Evolutionary conservation across 2,888 invertebrate species (phyloP).

Genomic region (Meteorus colon): DNA sequence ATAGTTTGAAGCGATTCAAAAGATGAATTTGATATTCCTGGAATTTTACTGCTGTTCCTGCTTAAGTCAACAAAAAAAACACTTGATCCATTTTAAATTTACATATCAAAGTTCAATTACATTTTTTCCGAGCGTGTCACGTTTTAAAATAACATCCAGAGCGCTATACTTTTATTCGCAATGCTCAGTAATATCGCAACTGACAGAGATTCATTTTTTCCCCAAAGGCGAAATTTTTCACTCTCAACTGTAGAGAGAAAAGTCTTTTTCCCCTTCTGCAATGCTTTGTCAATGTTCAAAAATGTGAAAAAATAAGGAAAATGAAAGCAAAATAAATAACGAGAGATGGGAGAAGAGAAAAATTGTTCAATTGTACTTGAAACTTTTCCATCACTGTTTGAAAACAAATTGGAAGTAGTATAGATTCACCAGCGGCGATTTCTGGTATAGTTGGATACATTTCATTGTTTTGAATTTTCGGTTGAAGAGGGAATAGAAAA

Average conservation of each 20-base stretch:
- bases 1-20: too few relatives aligned
- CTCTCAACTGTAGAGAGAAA: not conserved
- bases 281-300: constrained; percentile 7
- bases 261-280: not conserved
- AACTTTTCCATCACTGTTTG: constrained; percentile 10
- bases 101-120: too few relatives aligned
- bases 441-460: not conserved
- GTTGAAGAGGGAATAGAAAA: not conserved
- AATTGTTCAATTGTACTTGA: not conserved
- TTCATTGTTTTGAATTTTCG: not conserved
- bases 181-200: too few relatives aligned
- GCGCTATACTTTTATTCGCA: too few relatives aligned
- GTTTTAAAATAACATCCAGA: too few relatives aligned
- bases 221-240: not conserved
- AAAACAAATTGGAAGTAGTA: not conserved
- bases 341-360: not conserved
- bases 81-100: too few relatives aligned
- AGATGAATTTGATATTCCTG: too few relatives aligned
- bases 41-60: too few relatives aligned
- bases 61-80: too few relatives aligned
- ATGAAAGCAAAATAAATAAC: not conserved
- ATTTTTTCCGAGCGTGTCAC: too few relatives aligned
- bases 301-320: not conserved
- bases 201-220: not conserved
- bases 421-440: not conserved